Base-by-base conservation (phyloP, 1,140 invertebrate species). In the Laupala kohalensis region DNA sequence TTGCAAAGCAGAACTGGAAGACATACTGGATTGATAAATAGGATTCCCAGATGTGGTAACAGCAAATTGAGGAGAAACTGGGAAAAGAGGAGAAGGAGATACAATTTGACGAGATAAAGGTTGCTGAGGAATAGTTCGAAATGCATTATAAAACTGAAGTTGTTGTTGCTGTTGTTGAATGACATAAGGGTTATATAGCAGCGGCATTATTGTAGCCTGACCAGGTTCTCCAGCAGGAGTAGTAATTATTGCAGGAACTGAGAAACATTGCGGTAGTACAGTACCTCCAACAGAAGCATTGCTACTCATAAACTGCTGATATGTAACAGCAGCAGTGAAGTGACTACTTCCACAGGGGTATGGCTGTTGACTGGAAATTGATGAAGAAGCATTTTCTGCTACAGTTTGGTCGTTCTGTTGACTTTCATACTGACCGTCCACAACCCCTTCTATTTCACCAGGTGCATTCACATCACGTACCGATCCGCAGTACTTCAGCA, bases 101-200 rank as follows among this genome's bases (percentile, higher is more conserved):
- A 68, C 13, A 27, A 68, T 29, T 23, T 68, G 67, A 12, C 67
- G 67, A 6, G 29, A 29, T 23, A 68, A 29, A n/a, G 67, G 28
- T 23, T 68, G 67, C 12, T 19, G 27, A 5, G 19, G 67, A 23
- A 19, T n/a, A 29, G 27, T 26, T 29, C 28, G 29, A 27, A 19
- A 29, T 29, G 27, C 67, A 29, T 15, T 76, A 74, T 76, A 74
- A 63, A 71, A 75, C 75, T 53, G 77, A 73, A 68, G 83, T 72
- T 83, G 80, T 72, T 85, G 85, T 71, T 83, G 82, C 67, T 84
- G 83, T 72, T 85, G 83, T 75, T 84, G 85, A 77, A 85, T 81
- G 62, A 79, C 76, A 63, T 84, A 85, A 0, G 84, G 83, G 74
- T 80, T 81, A 67, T 82, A 83, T 66, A 84, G 78, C 83, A 85